These are phyloP conservation scores for Melanotaenia nigrans DNA, from an alignment of 2,797 vertebrate genomes.

Conservation along the genomic window DNA sequence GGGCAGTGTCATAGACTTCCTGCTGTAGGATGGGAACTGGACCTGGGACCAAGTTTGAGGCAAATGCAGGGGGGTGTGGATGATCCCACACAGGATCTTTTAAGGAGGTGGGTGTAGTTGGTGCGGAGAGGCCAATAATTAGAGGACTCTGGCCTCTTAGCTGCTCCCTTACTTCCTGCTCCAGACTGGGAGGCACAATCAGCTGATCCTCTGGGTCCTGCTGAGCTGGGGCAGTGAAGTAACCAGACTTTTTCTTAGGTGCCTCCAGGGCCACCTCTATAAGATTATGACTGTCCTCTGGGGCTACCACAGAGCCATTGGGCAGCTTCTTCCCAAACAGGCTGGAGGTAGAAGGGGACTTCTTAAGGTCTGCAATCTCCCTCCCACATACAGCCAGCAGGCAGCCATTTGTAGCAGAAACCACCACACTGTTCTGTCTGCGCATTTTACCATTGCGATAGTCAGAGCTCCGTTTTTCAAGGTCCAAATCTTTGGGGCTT, in stretches of 20 bases:
- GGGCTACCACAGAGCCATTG: constrained; percentile 95
- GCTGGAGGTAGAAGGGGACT: constrained; percentile 91
- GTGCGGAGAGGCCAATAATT: constrained; percentile 71
- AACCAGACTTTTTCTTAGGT: constrained; percentile 96
- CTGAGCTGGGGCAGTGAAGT: constrained; percentile 95
- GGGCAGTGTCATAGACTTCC: constrained; percentile 95
- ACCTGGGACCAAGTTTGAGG: constrained; percentile 59
- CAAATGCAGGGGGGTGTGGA: constrained; percentile 73
- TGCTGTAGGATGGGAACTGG: constrained; percentile 73
- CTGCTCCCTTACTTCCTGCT: constrained; percentile 95
- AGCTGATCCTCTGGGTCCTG: constrained; percentile 96
- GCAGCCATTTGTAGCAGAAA: constrained; percentile 86
- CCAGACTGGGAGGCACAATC: constrained; percentile 91
- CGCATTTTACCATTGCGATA: constrained; percentile 80
- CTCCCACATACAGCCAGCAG: constrained; percentile 84
- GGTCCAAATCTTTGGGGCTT: constrained; percentile 66
- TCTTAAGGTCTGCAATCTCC: constrained; percentile 91
- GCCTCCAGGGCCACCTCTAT: constrained; percentile 96
- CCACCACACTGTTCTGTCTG: constrained; percentile 91
- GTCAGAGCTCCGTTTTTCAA: constrained; percentile 73
- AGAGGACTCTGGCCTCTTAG: constrained; percentile 84
- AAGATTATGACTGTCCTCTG: constrained; percentile 94
- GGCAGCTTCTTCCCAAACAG: constrained; percentile 94
- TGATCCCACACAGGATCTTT: constrained; percentile 82
- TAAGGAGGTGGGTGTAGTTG: constrained; percentile 69